Evolutionary conservation across 1,140 invertebrate species (phyloP).

Genomic region (Maniola jurtina): DNA sequence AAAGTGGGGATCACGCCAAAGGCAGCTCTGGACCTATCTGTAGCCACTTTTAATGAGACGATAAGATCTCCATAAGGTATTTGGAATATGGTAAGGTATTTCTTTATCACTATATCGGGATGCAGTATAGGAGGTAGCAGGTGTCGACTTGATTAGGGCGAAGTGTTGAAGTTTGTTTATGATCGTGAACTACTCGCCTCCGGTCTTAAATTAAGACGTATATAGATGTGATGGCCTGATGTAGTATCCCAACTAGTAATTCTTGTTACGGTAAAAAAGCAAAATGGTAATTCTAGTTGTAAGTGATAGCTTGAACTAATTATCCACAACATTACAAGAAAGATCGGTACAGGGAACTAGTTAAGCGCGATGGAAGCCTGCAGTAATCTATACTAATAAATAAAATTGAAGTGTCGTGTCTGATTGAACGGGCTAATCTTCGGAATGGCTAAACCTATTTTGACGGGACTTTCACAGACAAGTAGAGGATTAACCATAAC

Average conservation of each 20-base stretch:
- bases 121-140: not conserved
- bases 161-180: slow-evolving; percentile 24
- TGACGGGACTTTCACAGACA: no score
- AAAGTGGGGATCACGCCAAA: not conserved
- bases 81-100: slow-evolving; percentile 33
- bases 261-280: not conserved
- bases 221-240: slow-evolving; percentile 1
- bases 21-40: slow-evolving; percentile 4
- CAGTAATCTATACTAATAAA: no score
- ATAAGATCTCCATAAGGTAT: slow-evolving; percentile 25
- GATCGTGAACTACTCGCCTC: slow-evolving; percentile 27
- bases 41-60: slow-evolving; percentile 4
- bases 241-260: slow-evolving; percentile 1
- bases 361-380: no score
- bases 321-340: not conserved
- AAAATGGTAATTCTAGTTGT: not conserved
- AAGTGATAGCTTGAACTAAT: not conserved
- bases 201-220: slow-evolving; percentile 20
- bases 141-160: slow-evolving; percentile 21
- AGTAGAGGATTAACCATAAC: no score
- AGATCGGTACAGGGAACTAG: no score
- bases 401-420: no score
- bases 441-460: no score
- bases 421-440: no score
- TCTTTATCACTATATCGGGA: slow-evolving; percentile 34